Conservation (phyloP, 2,888 invertebrate genomes). For the Venustoraphidia nigricollis region DNA sequence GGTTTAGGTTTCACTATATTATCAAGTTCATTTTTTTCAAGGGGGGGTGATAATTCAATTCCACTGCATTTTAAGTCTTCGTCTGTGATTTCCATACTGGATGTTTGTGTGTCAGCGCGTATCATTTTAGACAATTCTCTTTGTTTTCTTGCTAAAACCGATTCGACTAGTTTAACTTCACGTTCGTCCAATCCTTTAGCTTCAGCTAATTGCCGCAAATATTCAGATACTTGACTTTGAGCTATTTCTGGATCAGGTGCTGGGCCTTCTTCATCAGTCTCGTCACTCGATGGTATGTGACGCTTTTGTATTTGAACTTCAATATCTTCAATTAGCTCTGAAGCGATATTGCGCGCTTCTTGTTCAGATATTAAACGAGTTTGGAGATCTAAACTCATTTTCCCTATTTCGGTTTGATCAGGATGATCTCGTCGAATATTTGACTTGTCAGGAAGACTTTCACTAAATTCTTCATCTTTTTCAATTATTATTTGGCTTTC, state of each 20-base stretch:
- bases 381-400: constrained; percentile 21
- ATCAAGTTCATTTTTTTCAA: constrained; percentile 23
- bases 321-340: constrained; percentile 34
- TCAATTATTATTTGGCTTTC: constrained; percentile 20
- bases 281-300: constrained; percentile 13
- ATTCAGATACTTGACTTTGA: constrained; percentile 26
- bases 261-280: constrained; percentile 4
- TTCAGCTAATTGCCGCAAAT: constrained; percentile 27
- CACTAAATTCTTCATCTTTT: constrained; percentile 25
- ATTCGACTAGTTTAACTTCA: constrained; percentile 31
- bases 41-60: constrained; percentile 46
- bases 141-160: constrained; percentile 31
- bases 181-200: constrained; percentile 29
- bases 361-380: constrained; percentile 24
- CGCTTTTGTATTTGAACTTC: constrained; percentile 34
- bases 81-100: constrained; percentile 39
- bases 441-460: constrained; percentile 20
- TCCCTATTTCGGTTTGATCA: constrained; percentile 26
- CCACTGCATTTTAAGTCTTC: constrained; percentile 59
- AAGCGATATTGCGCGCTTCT: constrained; percentile 33
- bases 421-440: constrained; percentile 26
- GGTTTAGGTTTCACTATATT: constrained; percentile 29
- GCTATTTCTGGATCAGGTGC: constrained; percentile 18
- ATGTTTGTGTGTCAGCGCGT: constrained; percentile 31
- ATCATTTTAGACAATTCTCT: constrained; percentile 26